Evolutionary conservation across 2,797 vertebrate species (phyloP).

Genomic region (Sebastes itinus): DNA sequence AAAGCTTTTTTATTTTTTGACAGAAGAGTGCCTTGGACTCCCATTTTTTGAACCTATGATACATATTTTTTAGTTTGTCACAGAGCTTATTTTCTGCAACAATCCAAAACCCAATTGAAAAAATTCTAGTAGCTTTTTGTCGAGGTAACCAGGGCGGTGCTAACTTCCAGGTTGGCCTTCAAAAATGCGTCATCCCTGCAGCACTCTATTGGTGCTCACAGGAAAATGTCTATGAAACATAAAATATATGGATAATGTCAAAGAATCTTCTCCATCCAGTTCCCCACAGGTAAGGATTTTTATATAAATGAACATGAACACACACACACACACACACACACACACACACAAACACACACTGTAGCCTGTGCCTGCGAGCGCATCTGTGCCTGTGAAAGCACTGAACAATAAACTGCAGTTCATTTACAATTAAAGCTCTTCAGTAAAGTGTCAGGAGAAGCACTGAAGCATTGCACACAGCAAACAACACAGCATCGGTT

Average conservation of each 20-base stretch:
- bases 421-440: slow-evolving; percentile 14
- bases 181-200: neutral
- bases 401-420: slow-evolving; percentile 11
- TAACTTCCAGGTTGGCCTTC: too few relatives aligned
- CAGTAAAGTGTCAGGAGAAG: slow-evolving; percentile 3
- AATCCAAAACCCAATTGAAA: too few relatives aligned
- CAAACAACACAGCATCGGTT: neutral
- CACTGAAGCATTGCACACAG: neutral
- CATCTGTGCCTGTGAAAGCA: neutral
- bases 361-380: neutral
- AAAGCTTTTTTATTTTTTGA: too few relatives aligned
- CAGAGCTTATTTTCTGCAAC: too few relatives aligned
- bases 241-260: neutral
- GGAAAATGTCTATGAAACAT: neutral
- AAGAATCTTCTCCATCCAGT: neutral
- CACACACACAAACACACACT: neutral
- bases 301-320: neutral
- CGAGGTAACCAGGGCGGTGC: too few relatives aligned
- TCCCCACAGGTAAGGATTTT: neutral
- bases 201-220: neutral
- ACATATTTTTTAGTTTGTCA: too few relatives aligned
- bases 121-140: too few relatives aligned
- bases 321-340: neutral
- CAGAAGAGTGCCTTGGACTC: too few relatives aligned
- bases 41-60: too few relatives aligned